Evolutionary conservation across 2,888 invertebrate species (phyloP), one percentile per base, ranked within the genome.

Genomic region (Eristalis tenax): DNA sequence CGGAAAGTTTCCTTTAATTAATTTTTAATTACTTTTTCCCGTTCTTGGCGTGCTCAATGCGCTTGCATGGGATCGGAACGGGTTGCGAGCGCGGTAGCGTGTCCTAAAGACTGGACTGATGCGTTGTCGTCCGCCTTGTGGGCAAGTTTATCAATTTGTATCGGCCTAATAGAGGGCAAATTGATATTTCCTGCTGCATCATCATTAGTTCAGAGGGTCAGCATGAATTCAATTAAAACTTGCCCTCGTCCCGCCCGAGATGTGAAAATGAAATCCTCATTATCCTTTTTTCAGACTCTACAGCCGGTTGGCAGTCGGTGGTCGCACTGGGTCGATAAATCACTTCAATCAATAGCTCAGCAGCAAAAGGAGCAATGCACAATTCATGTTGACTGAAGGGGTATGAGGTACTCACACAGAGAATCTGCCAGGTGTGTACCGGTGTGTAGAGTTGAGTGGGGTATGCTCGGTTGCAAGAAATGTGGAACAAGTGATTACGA

Each of bases 111-210:
- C 50, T n/a, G 50, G 50, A 50, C 50, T 18, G 50, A 8, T n/a
- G 43, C 26, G 13, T 64, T 3, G 26, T 43, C 6, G 26, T 43
- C 28, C 18, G 56, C 4, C 35, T 28, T 59, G 59, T 56, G 18
- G 43, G 23, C 35, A 23, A 38, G 26, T 80, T 74, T 40, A 75
- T 69, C 69, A 73, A 81, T 81, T 81, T 74, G 73, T 79, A 75
- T 82, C 76, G 65, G 26, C 43, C 68, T 65, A 65, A 70, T 76
- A 40, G 76, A 57, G 40, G 64, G 61, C 40, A 66, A 76, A 82
- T 77, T 77, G 70, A 71, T 82, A 82, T 77, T 77, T 82, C 76
- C 76, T 77, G 76, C 76, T 65, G 57, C 69, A 70, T 75, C 75
- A 75, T 81, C 81, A 69, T 57, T 28, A 26, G 50, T 38, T 56